These are phyloP conservation scores for Progne subis DNA, from an alignment of 2,113 vertebrate species.

Conservation along the genomic window DNA sequence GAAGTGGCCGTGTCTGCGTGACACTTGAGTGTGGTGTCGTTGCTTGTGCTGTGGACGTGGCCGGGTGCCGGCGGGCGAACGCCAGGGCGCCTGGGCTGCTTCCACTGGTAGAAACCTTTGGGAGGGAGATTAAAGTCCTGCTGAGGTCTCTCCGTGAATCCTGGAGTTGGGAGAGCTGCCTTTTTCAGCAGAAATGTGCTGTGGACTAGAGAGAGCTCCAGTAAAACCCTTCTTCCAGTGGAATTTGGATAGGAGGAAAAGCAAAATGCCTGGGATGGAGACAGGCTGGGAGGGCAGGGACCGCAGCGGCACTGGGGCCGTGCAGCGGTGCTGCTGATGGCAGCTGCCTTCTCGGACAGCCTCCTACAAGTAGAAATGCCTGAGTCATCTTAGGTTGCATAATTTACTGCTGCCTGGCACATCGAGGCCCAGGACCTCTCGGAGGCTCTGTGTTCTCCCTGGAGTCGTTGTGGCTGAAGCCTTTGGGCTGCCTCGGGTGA, in stretches of 20 bases:
- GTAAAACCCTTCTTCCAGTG: not conserved
- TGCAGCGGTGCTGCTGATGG: not conserved
- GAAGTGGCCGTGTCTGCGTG: slow-evolving; percentile 54
- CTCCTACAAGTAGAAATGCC: not conserved
- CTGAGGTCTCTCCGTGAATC: not conserved
- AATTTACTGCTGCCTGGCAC: not conserved
- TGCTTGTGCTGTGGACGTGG: not conserved
- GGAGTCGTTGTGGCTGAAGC: not conserved
- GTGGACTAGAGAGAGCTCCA: not conserved
- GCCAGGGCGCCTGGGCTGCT: not conserved
- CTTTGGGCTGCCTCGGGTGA: not conserved
- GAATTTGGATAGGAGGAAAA: not conserved
- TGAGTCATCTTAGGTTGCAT: not conserved
- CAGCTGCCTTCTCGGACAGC: not conserved
- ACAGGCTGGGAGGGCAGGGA: not conserved
- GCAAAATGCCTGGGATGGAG: not conserved
- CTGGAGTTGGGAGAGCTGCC: not conserved
- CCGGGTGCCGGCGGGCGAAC: not conserved
- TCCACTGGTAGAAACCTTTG: not conserved
- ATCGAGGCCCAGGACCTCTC: not conserved
- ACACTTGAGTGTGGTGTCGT: not conserved
- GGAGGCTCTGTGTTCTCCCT: not conserved
- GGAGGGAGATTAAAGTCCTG: not conserved
- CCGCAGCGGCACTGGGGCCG: rapidly evolving
- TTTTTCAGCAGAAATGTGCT: not conserved